Base-by-base conservation (phyloP, 2,797 vertebrate genomes). In the Pteropus rufus region DNA sequence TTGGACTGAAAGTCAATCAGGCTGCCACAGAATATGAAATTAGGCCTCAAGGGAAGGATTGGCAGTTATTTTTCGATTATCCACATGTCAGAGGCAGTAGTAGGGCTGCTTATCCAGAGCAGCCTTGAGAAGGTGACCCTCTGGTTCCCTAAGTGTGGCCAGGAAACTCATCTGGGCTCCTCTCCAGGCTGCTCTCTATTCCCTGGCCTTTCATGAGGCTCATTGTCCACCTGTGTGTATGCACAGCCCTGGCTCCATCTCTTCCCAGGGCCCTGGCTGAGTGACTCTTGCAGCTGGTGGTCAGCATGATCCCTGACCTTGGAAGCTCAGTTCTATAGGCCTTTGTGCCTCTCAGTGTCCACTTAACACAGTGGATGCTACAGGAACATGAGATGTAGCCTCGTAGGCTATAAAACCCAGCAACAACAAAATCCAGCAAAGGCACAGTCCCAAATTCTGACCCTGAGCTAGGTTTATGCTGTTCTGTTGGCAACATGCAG, bases 1-100 rank as follows among this genome's bases (percentile, higher is more conserved):
- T 11, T 49, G 70, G 86, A 91, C 75, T 82, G 70, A 89, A 97
- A 89, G 79, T 95, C 95, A 93, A 24, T 97, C 0, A 1, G 44
- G 26, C 64, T 34, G 52, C 73, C 1, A 19, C 83, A 81, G 91
- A 93, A 96, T 67, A 76, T 91, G 77, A 93, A 79, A 94, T 64
- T 31, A 82, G 60, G 82, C 26, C 36, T 89, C 5, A 0, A 10
- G 41, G 44, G 84, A 69, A 69, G 77, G 65, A 24, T 84, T 58
- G 21, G 72, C 31, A 54, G 36, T 52, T 82, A 44, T 52, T 86
- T 96, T 92, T 79, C 49, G 62, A 2, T 87, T 60, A 82, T 46
- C 52, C 24, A 5, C 41, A 54, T 39, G 29, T 64, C 11, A 0
- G 4, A 86, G 86, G 89, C 49, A 60, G 80, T 23, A 5, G 46